Conservation (phyloP, 2,888 invertebrate genomes). For the Deroplatys truncata region DNA sequence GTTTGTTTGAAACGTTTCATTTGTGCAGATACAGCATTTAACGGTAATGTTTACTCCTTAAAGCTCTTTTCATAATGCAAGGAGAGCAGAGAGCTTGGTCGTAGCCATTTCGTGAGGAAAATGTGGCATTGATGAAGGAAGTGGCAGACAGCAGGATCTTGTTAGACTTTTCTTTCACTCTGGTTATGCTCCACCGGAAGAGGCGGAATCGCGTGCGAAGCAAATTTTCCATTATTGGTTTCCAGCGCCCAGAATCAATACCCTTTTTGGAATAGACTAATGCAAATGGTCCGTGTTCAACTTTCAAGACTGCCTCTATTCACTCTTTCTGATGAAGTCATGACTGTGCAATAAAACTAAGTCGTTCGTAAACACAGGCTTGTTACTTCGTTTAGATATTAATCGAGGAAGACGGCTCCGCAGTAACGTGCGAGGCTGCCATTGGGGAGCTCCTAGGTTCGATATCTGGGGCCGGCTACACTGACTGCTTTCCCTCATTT, state of each 20-base stretch:
- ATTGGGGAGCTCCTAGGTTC: too few species aligned
- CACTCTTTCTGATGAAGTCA: not conserved
- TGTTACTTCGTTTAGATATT: too few species aligned
- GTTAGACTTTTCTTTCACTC: not conserved
- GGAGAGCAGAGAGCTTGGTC: too few species aligned
- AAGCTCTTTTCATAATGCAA: too few species aligned
- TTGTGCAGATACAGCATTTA: too few species aligned
- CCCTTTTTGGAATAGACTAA: not conserved
- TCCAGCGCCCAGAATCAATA: not conserved
- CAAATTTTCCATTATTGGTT: not conserved
- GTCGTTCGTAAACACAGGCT: too few species aligned
- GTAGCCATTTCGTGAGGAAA: not conserved
- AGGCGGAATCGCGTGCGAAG: not conserved
- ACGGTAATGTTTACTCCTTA: too few species aligned
- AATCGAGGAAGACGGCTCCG: too few species aligned
- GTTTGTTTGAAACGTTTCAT: too few species aligned
- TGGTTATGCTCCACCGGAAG: not conserved
- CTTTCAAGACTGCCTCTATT: not conserved
- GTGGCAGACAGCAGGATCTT: not conserved
- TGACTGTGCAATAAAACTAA: not conserved
- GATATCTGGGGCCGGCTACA: too few species aligned
- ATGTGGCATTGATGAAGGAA: not conserved
- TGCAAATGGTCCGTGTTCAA: not conserved
- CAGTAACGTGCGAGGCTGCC: too few species aligned
- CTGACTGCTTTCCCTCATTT: too few species aligned